Evolutionary conservation across 1,140 invertebrate genomes (phyloP).

Genomic region (Helicoverpa zea): DNA sequence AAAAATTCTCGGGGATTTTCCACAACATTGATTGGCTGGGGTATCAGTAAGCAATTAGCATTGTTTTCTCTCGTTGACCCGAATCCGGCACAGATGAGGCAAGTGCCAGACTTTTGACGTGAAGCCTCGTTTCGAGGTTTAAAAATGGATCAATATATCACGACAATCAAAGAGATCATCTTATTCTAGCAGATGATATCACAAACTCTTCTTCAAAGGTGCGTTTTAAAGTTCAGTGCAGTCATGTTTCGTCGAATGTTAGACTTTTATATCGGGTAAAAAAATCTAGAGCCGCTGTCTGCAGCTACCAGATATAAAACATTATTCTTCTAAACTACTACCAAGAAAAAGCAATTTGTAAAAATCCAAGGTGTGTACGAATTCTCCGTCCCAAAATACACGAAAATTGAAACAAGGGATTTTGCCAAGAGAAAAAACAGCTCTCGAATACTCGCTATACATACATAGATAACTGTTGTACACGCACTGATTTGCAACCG

Average conservation of each 20-base stretch:
- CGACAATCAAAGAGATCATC: conserved; percentile 31
- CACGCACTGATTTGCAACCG: conserved; percentile 54
- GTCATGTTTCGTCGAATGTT: neutral
- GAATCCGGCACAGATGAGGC: conserved; percentile 60
- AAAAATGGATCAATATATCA: conserved; percentile 58
- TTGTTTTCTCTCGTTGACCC: conserved; percentile 68
- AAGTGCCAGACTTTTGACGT: conserved; percentile 65
- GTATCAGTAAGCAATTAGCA: conserved; percentile 50
- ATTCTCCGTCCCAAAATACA: conserved; percentile 68
- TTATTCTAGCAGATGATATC: conserved; percentile 18
- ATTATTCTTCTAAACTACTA: conserved; percentile 36
- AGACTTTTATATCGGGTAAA: neutral
- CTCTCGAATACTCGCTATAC: conserved; percentile 38
- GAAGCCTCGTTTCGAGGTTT: conserved; percentile 50
- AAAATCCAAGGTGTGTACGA: conserved; percentile 46
- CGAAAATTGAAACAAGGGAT: conserved; percentile 66
- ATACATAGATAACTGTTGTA: conserved; percentile 56
- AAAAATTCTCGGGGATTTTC: neutral
- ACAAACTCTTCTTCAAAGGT: neutral
- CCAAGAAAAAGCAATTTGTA: conserved; percentile 42
- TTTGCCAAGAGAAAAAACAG: conserved; percentile 76
- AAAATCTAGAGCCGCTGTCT: neutral
- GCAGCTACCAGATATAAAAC: conserved; percentile 11
- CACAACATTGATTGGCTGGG: conserved; percentile 25
- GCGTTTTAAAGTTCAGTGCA: neutral